Percentiles rank a stretch among this genome's conserved stretches.
Conservation (phyloP, 2,888 invertebrate genomes). For the Conops quadrifasciatus region DNA sequence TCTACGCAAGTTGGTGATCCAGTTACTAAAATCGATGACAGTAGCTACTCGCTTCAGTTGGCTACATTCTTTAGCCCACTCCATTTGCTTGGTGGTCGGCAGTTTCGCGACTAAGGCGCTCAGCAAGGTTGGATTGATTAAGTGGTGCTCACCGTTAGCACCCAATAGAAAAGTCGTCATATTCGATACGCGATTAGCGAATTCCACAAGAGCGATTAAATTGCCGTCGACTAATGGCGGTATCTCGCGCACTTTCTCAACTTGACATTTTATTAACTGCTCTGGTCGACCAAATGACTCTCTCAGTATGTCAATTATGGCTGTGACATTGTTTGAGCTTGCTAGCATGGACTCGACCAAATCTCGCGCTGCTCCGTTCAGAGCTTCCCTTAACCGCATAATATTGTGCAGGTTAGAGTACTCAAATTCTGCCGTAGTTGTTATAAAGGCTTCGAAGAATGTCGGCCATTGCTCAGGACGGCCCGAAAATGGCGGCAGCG, state of each 20-base stretch:
- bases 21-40: conserved; percentile 28
- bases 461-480: conserved; percentile 37
- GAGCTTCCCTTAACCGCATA: conserved; percentile 27
- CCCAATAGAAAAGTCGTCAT: conserved; percentile 33
- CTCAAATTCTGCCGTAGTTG: conserved; percentile 23
- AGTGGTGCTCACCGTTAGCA: conserved; percentile 28
- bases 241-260: conserved; percentile 24
- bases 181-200: conserved; percentile 37
- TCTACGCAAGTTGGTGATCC: conserved; percentile 10
- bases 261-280: conserved; percentile 27
- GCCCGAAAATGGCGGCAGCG: conserved; percentile 35
- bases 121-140: conserved; percentile 38
- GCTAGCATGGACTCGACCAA: conserved; percentile 30
- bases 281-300: conserved; percentile 29
- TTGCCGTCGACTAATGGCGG: conserved; percentile 19
- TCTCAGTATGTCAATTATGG: conserved; percentile 20
- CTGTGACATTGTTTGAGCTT: conserved; percentile 23
- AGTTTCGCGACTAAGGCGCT: conserved; percentile 35
- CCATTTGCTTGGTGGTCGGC: conserved; percentile 24
- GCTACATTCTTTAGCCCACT: conserved; percentile 29
- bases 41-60: conserved; percentile 17
- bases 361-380: conserved; percentile 26
- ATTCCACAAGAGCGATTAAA: conserved; percentile 22
- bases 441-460: conserved; percentile 26
- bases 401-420: conserved; percentile 31